These are phyloP conservation scores for Microctenopoma lineatum DNA, from an alignment of 2,797 vertebrate genomes.

Conservation along the genomic window DNA sequence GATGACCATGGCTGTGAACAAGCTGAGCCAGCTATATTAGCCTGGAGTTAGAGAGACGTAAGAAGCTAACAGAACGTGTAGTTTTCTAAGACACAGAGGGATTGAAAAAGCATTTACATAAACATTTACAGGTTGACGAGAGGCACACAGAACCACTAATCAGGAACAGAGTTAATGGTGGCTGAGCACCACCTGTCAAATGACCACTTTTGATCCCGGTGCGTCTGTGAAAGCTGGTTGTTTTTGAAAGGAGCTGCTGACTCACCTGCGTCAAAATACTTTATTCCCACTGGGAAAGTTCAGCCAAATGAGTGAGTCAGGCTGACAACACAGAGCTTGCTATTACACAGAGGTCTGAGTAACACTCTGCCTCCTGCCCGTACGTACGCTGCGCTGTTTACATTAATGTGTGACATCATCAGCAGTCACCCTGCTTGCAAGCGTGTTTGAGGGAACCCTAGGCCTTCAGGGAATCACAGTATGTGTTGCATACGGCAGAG, in stretches of 20 bases:
- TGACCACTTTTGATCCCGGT: slow-evolving; percentile 61
- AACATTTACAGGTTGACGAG: slow-evolving; percentile 74
- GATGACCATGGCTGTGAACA: slow-evolving; percentile 71
- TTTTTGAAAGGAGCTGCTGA: slow-evolving; percentile 70
- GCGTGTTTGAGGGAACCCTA: slow-evolving; percentile 31
- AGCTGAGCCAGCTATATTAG: slow-evolving; percentile 68
- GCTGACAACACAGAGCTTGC: slow-evolving; percentile 56
- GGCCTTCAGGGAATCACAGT: slow-evolving; percentile 38
- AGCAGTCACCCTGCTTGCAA: slow-evolving; percentile 16
- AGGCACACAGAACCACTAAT: slow-evolving; percentile 69
- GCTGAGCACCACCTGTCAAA: slow-evolving; percentile 75
- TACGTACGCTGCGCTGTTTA: slow-evolving; percentile 44
- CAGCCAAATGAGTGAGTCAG: slow-evolving; percentile 54
- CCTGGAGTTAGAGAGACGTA: slow-evolving; percentile 50
- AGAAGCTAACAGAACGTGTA: slow-evolving; percentile 64
- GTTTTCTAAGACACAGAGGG: slow-evolving; percentile 64
- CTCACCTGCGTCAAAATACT: slow-evolving; percentile 62
- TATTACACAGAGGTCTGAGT: slow-evolving; percentile 56
- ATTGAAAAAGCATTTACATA: slow-evolving; percentile 61
- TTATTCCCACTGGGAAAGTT: slow-evolving; percentile 58
- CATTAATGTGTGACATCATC: slow-evolving; percentile 57
- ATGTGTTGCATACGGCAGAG: slow-evolving; percentile 30
- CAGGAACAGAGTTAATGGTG: slow-evolving; percentile 65
- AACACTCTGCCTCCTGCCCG: slow-evolving; percentile 30
- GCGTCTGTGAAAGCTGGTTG: slow-evolving; percentile 65